These are phyloP conservation scores for Neria commutata DNA, from an alignment of 2,888 invertebrate genomes.

Conservation along the genomic window DNA sequence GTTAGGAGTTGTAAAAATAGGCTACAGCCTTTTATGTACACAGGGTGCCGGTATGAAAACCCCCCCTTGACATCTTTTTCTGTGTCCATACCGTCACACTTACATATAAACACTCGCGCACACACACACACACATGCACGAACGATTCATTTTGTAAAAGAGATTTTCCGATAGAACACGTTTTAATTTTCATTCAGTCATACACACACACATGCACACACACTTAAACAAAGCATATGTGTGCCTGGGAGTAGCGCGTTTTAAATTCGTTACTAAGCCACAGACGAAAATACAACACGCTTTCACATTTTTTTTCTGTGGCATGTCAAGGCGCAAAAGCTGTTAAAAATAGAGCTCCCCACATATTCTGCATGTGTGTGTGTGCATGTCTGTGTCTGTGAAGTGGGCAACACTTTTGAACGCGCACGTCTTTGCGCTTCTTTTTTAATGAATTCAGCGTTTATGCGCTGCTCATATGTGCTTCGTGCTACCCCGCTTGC, in stretches of 20 bases:
- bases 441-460: constrained; percentile 52
- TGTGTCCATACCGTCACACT: constrained; percentile 14
- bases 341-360: constrained; percentile 42
- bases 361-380: not conserved
- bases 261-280: constrained; percentile 17
- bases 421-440: constrained; percentile 37
- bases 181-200: constrained; percentile 49
- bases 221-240: constrained; percentile 17
- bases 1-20: too few relatives aligned
- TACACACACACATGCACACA: constrained; percentile 21
- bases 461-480: constrained; percentile 52
- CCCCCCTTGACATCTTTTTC: too few relatives aligned
- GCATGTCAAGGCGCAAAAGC: constrained; percentile 34
- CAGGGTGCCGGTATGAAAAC: too few relatives aligned
- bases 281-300: too few relatives aligned
- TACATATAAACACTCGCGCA: too few relatives aligned
- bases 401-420: constrained; percentile 42
- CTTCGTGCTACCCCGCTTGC: constrained; percentile 44
- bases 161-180: constrained; percentile 59
- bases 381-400: constrained; percentile 14
- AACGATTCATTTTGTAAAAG: constrained; percentile 24
- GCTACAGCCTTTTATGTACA: too few relatives aligned
- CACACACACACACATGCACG: not conserved
- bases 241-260: not conserved
- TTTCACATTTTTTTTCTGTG: too few relatives aligned